Evolutionary conservation across 2,888 invertebrate genomes (phyloP).

Genomic region (Coenonympha glycerion): DNA sequence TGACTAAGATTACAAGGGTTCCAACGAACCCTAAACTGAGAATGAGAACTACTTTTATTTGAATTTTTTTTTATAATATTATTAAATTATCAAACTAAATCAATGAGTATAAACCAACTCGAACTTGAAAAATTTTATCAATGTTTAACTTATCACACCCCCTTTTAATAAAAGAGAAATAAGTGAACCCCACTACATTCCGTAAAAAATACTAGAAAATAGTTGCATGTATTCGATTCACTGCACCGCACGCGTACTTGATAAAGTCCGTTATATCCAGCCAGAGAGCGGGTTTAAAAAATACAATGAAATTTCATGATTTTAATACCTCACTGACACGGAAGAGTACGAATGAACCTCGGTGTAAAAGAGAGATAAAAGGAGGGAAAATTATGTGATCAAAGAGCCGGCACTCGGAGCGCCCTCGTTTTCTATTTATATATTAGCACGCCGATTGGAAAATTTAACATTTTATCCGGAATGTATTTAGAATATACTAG

Average conservation of each 20-base stretch:
- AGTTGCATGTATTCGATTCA: constrained; percentile 1
- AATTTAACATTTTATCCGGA: constrained; percentile 9
- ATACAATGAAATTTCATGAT: constrained; percentile 13
- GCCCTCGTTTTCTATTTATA: constrained; percentile 21
- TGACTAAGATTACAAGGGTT: too few species aligned
- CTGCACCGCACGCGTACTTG: constrained; percentile 2
- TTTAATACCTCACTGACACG: constrained; percentile 9
- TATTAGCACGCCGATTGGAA: constrained; percentile 20
- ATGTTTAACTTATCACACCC: too few species aligned
- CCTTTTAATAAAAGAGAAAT: too few species aligned
- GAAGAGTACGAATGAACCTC: constrained; percentile 17
- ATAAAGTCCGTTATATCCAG: constrained; percentile 9
- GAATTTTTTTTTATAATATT: neutral
- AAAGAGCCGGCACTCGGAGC: constrained; percentile 32
- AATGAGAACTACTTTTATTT: too few species aligned
- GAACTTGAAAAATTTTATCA: too few species aligned
- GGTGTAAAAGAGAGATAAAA: constrained; percentile 35
- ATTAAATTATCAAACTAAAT: neutral
- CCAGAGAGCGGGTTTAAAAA: constrained; percentile 6
- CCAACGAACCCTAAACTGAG: too few species aligned
- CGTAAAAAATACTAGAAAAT: constrained; percentile 5
- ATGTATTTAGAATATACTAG: neutral
- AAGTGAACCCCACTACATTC: constrained; percentile 1
- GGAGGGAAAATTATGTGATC: constrained; percentile 35
- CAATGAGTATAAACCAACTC: too few species aligned